Evolutionary conservation across 2,888 invertebrate genomes (phyloP), one percentile per base, ranked within the genome.

Genomic region (Apantesis nais): DNA sequence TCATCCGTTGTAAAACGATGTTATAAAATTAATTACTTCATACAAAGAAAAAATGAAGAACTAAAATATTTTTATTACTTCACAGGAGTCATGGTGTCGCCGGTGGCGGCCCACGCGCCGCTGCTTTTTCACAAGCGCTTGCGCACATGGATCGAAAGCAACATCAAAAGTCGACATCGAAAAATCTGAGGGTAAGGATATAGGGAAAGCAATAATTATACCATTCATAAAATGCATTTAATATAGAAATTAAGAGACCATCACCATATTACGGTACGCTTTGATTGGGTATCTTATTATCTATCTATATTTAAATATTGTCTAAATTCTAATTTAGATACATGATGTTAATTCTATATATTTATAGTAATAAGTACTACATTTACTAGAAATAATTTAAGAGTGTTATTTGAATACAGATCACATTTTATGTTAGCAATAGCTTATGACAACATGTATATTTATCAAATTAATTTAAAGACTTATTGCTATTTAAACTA

Each of bases 31-130:
- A n/a, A n/a, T n/a, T n/a, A n/a, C n/a, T n/a, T n/a, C n/a, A n/a
- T n/a, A n/a, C n/a, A n/a, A n/a, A n/a, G 3, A 25, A n/a, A n/a
- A 55, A 25, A 7, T 58, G 14, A 16, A 29, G 29, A 58, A 16
- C 34, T 19, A n/a, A 22, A 16, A 31, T 52, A 34, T 52, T 60
- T 83, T 67, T 76, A 76, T 83, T 81, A 66, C 83, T 91, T 89
- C 48, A 22, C 89, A 96, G 96, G 96, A 96, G 92, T 96, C 96
- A 74, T 96, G 96, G 96, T 96, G 96, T 89, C 94, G 96, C 77
- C 93, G 96, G 81, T 96, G 96, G 96, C 95, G 96, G 90, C 93
- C 95, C 71, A 85, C 90, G 74, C 94, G 95, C 67, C 93, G 95
- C 67, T 86, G 91, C 29, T 90, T 93, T 88, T 92, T 88, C 86